Conservation (phyloP, 1,140 invertebrate species). For the Sycophaga agraensis region DNA sequence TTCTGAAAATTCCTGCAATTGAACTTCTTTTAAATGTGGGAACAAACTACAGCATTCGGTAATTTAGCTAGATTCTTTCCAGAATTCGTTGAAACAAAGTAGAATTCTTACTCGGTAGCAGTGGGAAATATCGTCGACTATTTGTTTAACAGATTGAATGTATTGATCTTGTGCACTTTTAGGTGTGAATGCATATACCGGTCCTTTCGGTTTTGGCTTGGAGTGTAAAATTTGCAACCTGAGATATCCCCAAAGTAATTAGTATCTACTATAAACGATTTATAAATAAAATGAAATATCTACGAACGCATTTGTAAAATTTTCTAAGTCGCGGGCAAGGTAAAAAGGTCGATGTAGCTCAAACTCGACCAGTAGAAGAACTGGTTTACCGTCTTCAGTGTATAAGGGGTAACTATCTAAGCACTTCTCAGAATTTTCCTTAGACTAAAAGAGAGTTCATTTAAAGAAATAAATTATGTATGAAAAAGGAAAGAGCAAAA, state of each 20-base stretch:
- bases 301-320: conserved; percentile 32
- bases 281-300: background rate
- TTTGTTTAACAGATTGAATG: conserved; percentile 32
- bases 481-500: no score
- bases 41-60: no score
- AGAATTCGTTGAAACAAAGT: no score
- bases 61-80: no score
- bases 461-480: no score
- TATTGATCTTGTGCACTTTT: conserved; percentile 38
- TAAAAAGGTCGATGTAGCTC: conserved; percentile 34
- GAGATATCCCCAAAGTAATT: no score
- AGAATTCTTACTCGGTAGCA: conserved; percentile 34
- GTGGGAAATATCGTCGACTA: conserved; percentile 35
- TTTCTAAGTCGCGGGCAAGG: conserved; percentile 19
- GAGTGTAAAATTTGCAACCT: no score
- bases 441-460: no score
- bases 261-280: no score
- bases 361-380: conserved; percentile 40
- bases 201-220: background rate
- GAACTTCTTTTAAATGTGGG: no score
- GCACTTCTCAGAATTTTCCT: no score
- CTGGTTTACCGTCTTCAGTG: conserved; percentile 29
- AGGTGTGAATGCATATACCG: conserved; percentile 32
- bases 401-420: no score
- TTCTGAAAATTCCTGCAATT: conserved; percentile 10